Conservation (phyloP, 2,113 vertebrate genomes). For the Megatriorchis doriae region DNA sequence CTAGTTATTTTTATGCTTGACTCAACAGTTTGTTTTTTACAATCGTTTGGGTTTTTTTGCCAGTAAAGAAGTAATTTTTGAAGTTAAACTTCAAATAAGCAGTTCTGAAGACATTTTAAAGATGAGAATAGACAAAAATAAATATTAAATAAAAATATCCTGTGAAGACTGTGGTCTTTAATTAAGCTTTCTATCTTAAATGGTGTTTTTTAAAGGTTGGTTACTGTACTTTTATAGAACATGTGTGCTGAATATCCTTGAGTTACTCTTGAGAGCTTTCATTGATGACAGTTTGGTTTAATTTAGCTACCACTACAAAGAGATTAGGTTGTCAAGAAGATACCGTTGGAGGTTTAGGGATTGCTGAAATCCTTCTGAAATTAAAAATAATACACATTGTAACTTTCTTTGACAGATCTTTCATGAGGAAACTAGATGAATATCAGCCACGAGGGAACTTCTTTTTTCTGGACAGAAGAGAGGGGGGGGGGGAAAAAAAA, state of each 20-base stretch:
- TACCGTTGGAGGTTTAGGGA: slow-evolving; percentile 40
- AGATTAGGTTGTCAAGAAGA: slow-evolving; percentile 55
- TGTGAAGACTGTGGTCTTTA: neutral
- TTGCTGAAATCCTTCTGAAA: slow-evolving; percentile 55
- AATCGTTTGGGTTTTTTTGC: neutral
- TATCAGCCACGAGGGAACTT: slow-evolving; percentile 1
- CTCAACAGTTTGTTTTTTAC: neutral
- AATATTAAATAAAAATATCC: neutral
- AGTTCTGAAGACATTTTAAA: neutral
- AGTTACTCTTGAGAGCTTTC: slow-evolving; percentile 38
- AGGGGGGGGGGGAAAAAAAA: neutral
- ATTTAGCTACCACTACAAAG: slow-evolving; percentile 51
- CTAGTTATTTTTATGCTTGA: neutral
- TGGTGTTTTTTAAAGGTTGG: neutral
- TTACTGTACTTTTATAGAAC: neutral
- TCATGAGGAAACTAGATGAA: slow-evolving; percentile 26
- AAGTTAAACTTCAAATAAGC: neutral
- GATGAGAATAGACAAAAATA: neutral
- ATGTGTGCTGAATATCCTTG: slow-evolving; percentile 18
- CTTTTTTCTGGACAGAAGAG: neutral
- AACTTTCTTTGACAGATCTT: slow-evolving; percentile 51
- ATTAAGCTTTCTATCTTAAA: neutral
- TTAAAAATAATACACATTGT: slow-evolving; percentile 37
- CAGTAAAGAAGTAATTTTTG: neutral
- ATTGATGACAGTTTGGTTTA: slow-evolving; percentile 58